Percentiles rank a stretch among this genome's conserved stretches.
Evolutionary conservation across 2,113 vertebrate species (phyloP).

Genomic region (Actenoides hombroni): DNA sequence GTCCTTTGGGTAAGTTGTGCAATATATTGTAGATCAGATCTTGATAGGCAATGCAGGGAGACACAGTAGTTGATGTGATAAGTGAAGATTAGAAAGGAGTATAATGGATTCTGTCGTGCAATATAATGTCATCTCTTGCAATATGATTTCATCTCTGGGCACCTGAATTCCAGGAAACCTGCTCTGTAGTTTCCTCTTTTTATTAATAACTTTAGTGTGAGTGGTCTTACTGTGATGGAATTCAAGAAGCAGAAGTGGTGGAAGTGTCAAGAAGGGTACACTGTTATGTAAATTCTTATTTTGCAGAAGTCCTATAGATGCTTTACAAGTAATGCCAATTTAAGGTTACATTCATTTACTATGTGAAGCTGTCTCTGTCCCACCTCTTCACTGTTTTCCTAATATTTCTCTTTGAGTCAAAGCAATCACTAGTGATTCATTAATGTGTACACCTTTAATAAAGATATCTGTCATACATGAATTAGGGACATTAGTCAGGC

Average conservation of each 20-base stretch:
- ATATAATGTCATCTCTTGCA: neutral
- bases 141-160: neutral
- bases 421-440: slow-evolving; percentile 19
- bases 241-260: neutral
- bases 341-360: neutral
- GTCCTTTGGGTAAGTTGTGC: neutral
- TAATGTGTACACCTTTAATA: slow-evolving; percentile 6
- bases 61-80: neutral
- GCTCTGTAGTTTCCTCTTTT: neutral
- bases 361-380: neutral
- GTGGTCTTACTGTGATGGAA: neutral
- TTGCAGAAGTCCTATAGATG: neutral
- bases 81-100: neutral
- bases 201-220: neutral
- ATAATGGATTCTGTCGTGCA: neutral
- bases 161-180: neutral
- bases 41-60: neutral
- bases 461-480: neutral
- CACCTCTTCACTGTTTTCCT: slow-evolving; percentile 5
- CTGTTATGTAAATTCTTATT: neutral
- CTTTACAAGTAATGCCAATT: neutral
- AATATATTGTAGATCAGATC: neutral
- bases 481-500: slow-evolving; percentile 46
- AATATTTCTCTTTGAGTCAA: slow-evolving; percentile 7
- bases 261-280: neutral